A percentile compares a stretch with the other conserved stretches of the same genome.
Conservation (phyloP, 23 tunicate genomes). For the Styela plicata region DNA sequence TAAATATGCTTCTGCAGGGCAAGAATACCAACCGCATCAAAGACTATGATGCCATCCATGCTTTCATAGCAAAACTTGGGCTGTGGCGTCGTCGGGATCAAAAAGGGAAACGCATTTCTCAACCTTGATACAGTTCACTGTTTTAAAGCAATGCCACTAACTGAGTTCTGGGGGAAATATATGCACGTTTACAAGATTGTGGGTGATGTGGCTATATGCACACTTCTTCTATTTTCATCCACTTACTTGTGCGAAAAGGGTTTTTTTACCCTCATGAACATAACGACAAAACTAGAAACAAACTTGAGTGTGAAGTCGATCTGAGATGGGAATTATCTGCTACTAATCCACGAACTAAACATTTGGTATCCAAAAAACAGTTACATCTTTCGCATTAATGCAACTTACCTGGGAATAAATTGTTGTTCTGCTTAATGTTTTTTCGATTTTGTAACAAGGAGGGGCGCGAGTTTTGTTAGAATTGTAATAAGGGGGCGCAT, state of each 20-base stretch:
- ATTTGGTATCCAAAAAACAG: too few relatives aligned
- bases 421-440: too few relatives aligned
- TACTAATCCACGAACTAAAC: conserved; percentile 40
- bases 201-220: conserved; percentile 27
- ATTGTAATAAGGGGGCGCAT: too few relatives aligned
- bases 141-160: conserved; percentile 25
- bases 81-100: conserved; percentile 55
- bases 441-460: too few relatives aligned
- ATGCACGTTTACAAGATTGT: conserved; percentile 15
- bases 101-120: conserved; percentile 36
- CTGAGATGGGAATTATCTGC: conserved; percentile 34
- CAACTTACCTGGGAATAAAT: too few relatives aligned
- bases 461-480: too few relatives aligned
- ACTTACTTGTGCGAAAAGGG: conserved; percentile 31
- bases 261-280: conserved; percentile 31
- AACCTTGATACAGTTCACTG: conserved; percentile 29
- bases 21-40: conserved; percentile 44
- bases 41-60: conserved; percentile 34
- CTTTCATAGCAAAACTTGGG: conserved; percentile 47
- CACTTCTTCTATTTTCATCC: conserved; percentile 34
- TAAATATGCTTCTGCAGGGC: conserved; percentile 40
- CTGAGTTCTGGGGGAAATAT: conserved; percentile 36
- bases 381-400: too few relatives aligned
- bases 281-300: conserved; percentile 40
- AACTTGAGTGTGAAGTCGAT: conserved; percentile 46